Conservation (phyloP, 2,797 vertebrate genomes). For the Trachurus trachurus region DNA sequence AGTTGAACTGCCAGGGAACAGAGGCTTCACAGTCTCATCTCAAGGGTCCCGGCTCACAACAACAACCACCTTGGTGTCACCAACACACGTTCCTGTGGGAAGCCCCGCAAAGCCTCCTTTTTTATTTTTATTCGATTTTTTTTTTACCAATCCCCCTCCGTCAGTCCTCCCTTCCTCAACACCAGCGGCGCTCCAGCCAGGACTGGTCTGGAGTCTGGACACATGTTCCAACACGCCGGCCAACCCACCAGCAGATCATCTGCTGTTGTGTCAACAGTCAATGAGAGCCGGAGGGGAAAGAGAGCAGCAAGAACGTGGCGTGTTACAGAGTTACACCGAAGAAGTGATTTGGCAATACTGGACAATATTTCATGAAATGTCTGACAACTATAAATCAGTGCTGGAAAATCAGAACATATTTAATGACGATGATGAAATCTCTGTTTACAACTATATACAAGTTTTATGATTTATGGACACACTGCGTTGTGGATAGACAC, state of each 20-base stretch:
- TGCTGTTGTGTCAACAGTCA: slow-evolving; percentile 41
- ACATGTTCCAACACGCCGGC: slow-evolving; percentile 32
- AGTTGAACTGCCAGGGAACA: slow-evolving; percentile 4
- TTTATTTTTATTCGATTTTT: background rate
- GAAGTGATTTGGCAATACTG: slow-evolving; percentile 16
- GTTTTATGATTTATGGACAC: too few species aligned
- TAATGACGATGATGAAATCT: background rate
- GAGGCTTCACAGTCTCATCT: slow-evolving; percentile 13
- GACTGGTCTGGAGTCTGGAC: slow-evolving; percentile 7
- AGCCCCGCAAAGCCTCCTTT: background rate
- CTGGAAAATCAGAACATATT: background rate
- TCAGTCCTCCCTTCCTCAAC: slow-evolving; percentile 17
- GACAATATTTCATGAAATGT: background rate
- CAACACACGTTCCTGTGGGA: slow-evolving; percentile 10
- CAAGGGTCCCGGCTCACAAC: slow-evolving; percentile 34
- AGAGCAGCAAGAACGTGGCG: background rate
- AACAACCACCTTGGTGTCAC: slow-evolving; percentile 13
- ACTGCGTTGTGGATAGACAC: too few species aligned
- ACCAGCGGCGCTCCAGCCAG: background rate
- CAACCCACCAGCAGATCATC: background rate
- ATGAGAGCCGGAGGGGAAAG: background rate
- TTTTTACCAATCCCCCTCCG: background rate
- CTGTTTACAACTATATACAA: too few species aligned
- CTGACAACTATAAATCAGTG: background rate
- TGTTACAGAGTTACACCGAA: background rate